Evolutionary conservation across 1,140 invertebrate species (phyloP).

Genomic region (Euwallacea similis): DNA sequence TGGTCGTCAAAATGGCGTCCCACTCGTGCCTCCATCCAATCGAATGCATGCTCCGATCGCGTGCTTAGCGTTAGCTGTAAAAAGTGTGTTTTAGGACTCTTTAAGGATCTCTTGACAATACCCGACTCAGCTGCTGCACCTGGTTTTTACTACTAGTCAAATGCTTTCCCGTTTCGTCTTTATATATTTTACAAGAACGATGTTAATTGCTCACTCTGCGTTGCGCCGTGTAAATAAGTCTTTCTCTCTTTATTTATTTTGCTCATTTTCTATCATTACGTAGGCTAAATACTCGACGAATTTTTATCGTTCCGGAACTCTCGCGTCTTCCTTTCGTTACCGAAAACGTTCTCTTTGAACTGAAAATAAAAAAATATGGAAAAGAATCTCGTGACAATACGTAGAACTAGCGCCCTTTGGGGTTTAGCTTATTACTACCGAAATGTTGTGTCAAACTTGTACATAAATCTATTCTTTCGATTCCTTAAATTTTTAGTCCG

Average conservation of each 20-base stretch:
- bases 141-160: neutral
- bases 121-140: neutral
- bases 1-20: too few relatives aligned
- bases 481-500: too few relatives aligned
- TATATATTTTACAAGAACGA: too few relatives aligned
- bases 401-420: neutral
- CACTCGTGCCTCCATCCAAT: too few relatives aligned
- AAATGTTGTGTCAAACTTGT: too few relatives aligned
- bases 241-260: neutral
- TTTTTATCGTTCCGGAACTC: constrained; percentile 1
- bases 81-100: too few relatives aligned
- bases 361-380: constrained; percentile 1
- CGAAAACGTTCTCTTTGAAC: neutral
- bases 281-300: neutral
- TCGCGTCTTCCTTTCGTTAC: neutral
- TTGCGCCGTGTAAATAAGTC: neutral
- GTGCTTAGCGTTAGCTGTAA: too few relatives aligned
- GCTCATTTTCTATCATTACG: neutral
- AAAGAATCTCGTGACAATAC: constrained; percentile 32
- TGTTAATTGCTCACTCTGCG: too few relatives aligned
- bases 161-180: neutral
- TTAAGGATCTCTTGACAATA: constrained; percentile 4
- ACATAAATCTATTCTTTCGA: too few relatives aligned
- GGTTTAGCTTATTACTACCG: too few relatives aligned
- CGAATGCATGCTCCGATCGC: too few relatives aligned